Conservation (phyloP, 2,113 vertebrate genomes). For the Istiophorus platypterus region DNA sequence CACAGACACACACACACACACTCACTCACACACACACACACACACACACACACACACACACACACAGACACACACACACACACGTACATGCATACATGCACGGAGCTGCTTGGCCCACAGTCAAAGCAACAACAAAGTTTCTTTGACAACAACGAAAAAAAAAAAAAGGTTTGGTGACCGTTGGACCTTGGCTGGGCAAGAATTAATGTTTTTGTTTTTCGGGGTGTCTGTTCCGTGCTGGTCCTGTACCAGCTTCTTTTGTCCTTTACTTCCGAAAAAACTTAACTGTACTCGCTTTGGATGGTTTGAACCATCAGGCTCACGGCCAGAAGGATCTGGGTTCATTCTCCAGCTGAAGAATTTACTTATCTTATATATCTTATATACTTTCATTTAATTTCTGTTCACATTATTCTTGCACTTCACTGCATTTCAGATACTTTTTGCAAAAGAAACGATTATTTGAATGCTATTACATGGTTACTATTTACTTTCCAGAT, state of each 20-base stretch:
- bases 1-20: too few relatives aligned
- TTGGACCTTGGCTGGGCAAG: constrained; percentile 34
- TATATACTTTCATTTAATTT: neutral
- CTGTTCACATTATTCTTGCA: too few relatives aligned
- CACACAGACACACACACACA: too few relatives aligned
- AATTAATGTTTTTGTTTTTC: constrained; percentile 46
- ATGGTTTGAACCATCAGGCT: neutral
- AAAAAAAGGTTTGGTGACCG: constrained; percentile 45
- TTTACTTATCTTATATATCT: neutral
- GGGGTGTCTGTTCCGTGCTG: neutral
- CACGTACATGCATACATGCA: too few relatives aligned
- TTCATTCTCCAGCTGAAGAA: neutral
- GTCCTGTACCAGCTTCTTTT: neutral
- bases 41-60: too few relatives aligned
- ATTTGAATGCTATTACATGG: neutral
- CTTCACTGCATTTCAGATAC: too few relatives aligned
- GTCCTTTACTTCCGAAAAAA: neutral
- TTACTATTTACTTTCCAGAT: too few relatives aligned
- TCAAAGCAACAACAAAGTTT: constrained; percentile 46
- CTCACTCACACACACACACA: too few relatives aligned
- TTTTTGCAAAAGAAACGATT: too few relatives aligned
- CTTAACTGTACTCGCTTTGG: neutral
- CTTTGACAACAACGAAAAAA: constrained; percentile 37
- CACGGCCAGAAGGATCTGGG: neutral
- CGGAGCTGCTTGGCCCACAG: constrained; percentile 38